Percentiles rank a stretch among this genome's conserved stretches.
Evolutionary conservation across 2,797 vertebrate species (phyloP).

Genomic region (Ctenopoma multispine): DNA sequence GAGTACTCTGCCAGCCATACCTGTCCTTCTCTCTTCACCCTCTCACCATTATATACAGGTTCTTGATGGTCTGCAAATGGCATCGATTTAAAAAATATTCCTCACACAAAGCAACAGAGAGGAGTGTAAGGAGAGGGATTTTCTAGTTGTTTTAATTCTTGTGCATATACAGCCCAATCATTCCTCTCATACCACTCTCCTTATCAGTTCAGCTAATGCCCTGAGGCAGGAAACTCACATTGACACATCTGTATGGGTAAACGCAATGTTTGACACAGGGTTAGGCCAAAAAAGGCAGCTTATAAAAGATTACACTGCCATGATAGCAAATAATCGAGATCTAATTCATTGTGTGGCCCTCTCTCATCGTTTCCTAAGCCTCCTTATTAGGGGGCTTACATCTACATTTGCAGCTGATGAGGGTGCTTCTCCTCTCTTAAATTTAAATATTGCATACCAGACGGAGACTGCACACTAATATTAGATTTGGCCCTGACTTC

Average conservation of each 20-base stretch:
- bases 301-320: conserved; percentile 80
- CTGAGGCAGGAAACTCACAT: conserved; percentile 41
- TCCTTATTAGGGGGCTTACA: conserved; percentile 83
- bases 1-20: conserved; percentile 64
- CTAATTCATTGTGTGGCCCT: conserved; percentile 79
- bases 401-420: conserved; percentile 80
- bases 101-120: conserved; percentile 31
- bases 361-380: conserved; percentile 78
- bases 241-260: conserved; percentile 53
- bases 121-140: conserved; percentile 27
- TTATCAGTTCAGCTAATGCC: conserved; percentile 52
- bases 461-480: conserved; percentile 58
- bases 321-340: conserved; percentile 81
- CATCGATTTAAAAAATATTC: conserved; percentile 9
- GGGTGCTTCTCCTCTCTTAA: conserved; percentile 57
- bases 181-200: conserved; percentile 25
- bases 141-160: conserved; percentile 32
- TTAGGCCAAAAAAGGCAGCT: conserved; percentile 69
- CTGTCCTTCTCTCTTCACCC: conserved; percentile 65
- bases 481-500: conserved; percentile 55
- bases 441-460: conserved; percentile 64
- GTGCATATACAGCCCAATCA: conserved; percentile 26
- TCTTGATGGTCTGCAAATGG: conserved; percentile 31
- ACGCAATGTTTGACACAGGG: conserved; percentile 50
- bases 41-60: conserved; percentile 33